A percentile compares a stretch with the other conserved stretches of the same genome.
These are phyloP conservation scores for Zaprionus camerounensis DNA, from an alignment of 1,140 invertebrate genomes.

Conservation along the genomic window DNA sequence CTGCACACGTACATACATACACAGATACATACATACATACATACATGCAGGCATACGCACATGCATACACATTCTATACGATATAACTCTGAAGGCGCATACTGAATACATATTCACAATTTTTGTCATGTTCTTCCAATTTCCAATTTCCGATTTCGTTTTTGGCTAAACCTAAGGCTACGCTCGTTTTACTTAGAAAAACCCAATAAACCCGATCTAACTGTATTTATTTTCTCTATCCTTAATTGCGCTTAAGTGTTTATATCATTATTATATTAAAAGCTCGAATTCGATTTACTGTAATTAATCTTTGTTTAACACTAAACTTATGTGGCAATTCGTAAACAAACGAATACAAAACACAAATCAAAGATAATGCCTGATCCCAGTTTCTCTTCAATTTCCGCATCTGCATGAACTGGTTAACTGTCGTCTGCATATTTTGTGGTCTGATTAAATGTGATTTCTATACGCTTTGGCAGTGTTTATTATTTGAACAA, in stretches of 20 bases:
- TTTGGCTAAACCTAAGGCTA: constrained; percentile 65
- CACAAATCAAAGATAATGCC: constrained; percentile 43
- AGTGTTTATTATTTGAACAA: constrained; percentile 80
- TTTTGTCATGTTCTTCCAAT: constrained; percentile 35
- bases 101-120: constrained; percentile 77
- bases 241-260: constrained; percentile 26
- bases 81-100: constrained; percentile 81
- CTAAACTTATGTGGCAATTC: constrained; percentile 54
- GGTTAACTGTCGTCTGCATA: constrained; percentile 21
- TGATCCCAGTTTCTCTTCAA: constrained; percentile 46
- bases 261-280: constrained; percentile 72
- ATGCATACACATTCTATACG: constrained; percentile 26
- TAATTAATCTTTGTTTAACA: constrained; percentile 42
- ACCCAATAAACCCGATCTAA: constrained; percentile 57
- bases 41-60: constrained; percentile 20
- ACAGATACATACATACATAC: constrained; percentile 5
- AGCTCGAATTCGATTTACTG: constrained; percentile 82
- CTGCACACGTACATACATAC: constrained; percentile 37
- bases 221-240: constrained; percentile 15
- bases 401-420: background rate
- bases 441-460: constrained; percentile 45
- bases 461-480: constrained; percentile 82
- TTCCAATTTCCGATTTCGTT: constrained; percentile 50
- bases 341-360: constrained; percentile 24
- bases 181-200: constrained; percentile 56